phyloP scores from a whole-genome alignment of 2,888 invertebrate genomes.

The Troides oblongomaculatus region DNA sequence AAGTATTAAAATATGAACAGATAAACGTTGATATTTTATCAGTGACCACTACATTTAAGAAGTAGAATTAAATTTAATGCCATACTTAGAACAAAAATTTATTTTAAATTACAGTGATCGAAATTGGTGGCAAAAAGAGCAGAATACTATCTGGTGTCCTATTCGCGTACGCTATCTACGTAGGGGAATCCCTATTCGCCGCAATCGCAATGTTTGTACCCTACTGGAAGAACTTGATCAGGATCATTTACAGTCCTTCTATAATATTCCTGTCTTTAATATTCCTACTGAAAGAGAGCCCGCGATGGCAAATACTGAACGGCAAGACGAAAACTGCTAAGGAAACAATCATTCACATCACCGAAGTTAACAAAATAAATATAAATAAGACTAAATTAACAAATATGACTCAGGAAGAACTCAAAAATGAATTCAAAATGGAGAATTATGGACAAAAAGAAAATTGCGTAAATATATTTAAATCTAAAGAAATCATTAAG shows the following conservation, averaged over 20 bases:
- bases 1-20: too few relatives aligned
- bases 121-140: constrained; percentile 54
- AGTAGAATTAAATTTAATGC: too few relatives aligned
- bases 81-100: neutral
- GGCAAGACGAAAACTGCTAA: constrained; percentile 57
- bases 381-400: constrained; percentile 49
- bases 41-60: too few relatives aligned
- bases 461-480: constrained; percentile 47
- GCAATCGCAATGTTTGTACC: constrained; percentile 58
- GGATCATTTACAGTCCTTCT: constrained; percentile 58
- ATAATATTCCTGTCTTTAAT: constrained; percentile 51
- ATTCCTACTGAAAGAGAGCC: constrained; percentile 57
- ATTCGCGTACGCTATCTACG: constrained; percentile 56
- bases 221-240: constrained; percentile 59
- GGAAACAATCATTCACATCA: constrained; percentile 46
- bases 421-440: constrained; percentile 57
- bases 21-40: too few relatives aligned
- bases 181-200: constrained; percentile 60
- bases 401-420: constrained; percentile 44
- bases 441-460: constrained; percentile 49
- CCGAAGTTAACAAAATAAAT: constrained; percentile 53
- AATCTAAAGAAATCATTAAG: constrained; percentile 53
- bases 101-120: constrained; percentile 55
- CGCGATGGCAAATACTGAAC: constrained; percentile 63
- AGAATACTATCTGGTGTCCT: constrained; percentile 58